Conservation (phyloP, 2,113 vertebrate genomes). For the Thymallus thymallus region DNA sequence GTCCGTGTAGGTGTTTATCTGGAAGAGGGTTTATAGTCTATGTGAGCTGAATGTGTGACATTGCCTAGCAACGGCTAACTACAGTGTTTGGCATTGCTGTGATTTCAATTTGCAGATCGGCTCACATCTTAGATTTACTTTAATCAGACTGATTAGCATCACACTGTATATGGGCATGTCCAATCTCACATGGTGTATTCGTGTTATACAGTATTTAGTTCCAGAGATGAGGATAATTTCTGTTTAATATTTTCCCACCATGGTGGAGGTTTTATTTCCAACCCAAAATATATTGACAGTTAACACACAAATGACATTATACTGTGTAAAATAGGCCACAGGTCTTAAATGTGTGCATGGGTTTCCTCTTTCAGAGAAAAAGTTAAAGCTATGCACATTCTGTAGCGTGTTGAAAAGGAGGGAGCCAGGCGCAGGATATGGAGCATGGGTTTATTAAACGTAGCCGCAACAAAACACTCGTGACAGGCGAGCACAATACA, state of each 20-base stretch:
- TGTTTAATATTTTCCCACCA: not conserved
- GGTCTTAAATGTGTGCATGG: too few species aligned
- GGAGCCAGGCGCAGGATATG: too few species aligned
- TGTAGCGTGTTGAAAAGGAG: too few species aligned
- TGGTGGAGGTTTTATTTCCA: not conserved
- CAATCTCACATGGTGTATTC: not conserved
- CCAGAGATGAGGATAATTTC: not conserved
- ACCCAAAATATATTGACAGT: not conserved
- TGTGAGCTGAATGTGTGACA: slow-evolving; percentile 21
- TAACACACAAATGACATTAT: not conserved
- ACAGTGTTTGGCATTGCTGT: slow-evolving; percentile 12
- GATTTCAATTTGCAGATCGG: slow-evolving; percentile 9
- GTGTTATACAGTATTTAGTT: not conserved
- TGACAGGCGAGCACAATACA: too few species aligned
- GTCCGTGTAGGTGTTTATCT: slow-evolving; percentile 15
- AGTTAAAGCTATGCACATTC: not conserved
- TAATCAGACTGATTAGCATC: not conserved
- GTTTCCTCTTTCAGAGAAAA: not conserved
- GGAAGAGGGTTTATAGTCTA: slow-evolving; percentile 18
- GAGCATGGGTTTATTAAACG: too few species aligned
- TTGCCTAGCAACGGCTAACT: slow-evolving; percentile 43
- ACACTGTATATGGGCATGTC: not conserved
- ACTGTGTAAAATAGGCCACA: not conserved
- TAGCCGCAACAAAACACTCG: too few species aligned
- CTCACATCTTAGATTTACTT: not conserved